These are phyloP conservation scores for Mirounga angustirostris DNA, from an alignment of 2,113 vertebrate species.

Conservation along the genomic window DNA sequence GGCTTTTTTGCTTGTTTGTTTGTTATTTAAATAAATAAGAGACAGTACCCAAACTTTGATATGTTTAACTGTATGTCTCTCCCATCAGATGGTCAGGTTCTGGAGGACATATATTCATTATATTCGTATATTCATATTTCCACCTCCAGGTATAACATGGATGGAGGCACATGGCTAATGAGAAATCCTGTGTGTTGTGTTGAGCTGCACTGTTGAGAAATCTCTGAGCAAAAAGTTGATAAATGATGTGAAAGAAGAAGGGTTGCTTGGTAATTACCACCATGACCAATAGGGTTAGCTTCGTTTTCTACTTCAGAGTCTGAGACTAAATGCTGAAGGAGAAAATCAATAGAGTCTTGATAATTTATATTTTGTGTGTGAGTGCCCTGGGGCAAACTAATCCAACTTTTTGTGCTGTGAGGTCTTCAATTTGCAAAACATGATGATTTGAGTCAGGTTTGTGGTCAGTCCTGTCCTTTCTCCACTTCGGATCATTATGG, in stretches of 20 bases:
- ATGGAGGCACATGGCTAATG: fast-evolving
- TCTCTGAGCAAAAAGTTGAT: not conserved
- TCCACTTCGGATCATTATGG: not conserved
- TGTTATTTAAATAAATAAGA: not conserved
- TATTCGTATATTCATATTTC: not conserved
- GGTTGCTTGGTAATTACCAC: not conserved
- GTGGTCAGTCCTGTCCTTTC: not conserved
- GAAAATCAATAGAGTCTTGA: not conserved
- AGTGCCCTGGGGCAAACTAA: not conserved
- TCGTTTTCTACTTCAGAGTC: not conserved
- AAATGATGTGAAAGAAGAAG: not conserved
- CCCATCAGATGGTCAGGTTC: not conserved
- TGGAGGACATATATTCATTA: fast-evolving
- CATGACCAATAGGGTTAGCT: not conserved
- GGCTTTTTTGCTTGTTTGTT: not conserved
- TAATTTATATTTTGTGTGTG: not conserved
- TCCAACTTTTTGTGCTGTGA: not conserved
- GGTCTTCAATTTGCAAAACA: not conserved
- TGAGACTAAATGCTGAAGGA: not conserved
- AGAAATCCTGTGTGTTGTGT: not conserved
- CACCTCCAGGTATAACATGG: not conserved
- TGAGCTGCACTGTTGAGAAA: not conserved
- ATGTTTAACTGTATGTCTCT: not conserved
- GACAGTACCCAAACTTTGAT: not conserved
- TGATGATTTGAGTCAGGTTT: not conserved